These are phyloP conservation scores for Eulemur coronatus DNA, from an alignment of 2,797 vertebrate genomes.

Conservation along the genomic window DNA sequence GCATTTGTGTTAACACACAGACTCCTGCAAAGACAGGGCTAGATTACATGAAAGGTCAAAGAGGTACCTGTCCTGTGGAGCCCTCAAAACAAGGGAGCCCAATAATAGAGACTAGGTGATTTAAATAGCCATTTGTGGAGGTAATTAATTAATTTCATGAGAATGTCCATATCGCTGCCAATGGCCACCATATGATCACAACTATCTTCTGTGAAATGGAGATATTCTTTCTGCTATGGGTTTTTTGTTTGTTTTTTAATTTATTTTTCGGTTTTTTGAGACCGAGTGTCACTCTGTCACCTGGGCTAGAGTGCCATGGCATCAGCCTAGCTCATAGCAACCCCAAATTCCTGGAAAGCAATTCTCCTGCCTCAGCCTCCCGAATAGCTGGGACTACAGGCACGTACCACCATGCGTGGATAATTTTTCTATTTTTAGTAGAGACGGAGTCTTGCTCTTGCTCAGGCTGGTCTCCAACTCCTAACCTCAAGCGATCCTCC, in stretches of 20 bases:
- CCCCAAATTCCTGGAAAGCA: too few species aligned
- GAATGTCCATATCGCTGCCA: neutral
- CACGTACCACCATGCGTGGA: accelerated
- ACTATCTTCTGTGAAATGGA: neutral
- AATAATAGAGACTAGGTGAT: neutral
- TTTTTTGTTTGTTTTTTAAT: neutral
- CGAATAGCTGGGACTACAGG: too few species aligned
- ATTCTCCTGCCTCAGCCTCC: too few species aligned
- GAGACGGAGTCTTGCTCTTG: too few species aligned
- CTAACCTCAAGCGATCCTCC: too few species aligned
- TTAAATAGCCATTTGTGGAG: neutral
- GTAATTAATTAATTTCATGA: neutral
- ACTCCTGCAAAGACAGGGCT: neutral
- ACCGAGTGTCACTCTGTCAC: too few species aligned
- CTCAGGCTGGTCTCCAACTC: too few species aligned
- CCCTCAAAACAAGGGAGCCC: neutral
- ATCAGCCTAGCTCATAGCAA: too few species aligned
- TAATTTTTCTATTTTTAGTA: too few species aligned
- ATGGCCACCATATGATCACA: neutral
- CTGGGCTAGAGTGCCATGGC: too few species aligned
- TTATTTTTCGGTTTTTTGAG: too few species aligned
- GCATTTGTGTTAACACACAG: neutral
- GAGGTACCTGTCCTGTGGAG: neutral
- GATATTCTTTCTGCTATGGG: neutral
- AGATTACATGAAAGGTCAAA: neutral